Evolutionary conservation across 2,888 invertebrate genomes (phyloP), one percentile per base, ranked within the genome.

Genomic region (Parochlus steinenii): DNA sequence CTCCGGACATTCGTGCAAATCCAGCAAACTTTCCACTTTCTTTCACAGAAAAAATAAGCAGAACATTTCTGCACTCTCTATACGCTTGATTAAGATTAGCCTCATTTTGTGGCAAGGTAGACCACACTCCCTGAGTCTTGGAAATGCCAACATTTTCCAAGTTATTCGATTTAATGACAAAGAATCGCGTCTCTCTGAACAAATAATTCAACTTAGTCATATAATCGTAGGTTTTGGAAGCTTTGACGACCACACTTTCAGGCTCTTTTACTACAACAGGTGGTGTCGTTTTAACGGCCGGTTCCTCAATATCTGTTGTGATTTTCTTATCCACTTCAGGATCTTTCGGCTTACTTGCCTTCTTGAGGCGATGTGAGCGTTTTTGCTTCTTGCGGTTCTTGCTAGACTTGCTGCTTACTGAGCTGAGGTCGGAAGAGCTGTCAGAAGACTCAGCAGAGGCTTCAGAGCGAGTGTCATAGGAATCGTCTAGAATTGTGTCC

Each of bases 111-210:
- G 93, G 93, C 39, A 93, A 70, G 3, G 97, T 97, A 3, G 95
- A 93, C 97, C 95, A 97, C 4, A 95, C 93, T 41, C 86, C 89
- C 64, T 86, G 87, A 11, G 80, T 82, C 61, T 97, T 97, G 2
- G 93, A 89, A 39, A 97, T 56, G 22, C 82, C 80, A 33, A 97
- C 83, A 58, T 97, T 97, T 61, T 97, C 95, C 39, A 85, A 82
- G 61, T 97, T 97, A 61, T 93, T 95, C 33, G 93, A 93, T 62
- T 97, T 97, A 48, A 97, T 93, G 39, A 97, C 71, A 63, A 93
- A 95, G 64, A 90, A 95, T 44, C 81, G 71, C 31, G 95, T 85
- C 55, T 90, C 90, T 45, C 90, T 72, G 59, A 95, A 93, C 45
- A 97, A 67, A 60, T 93, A 92, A 62, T 87, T 90, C 44, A 95